These are phyloP conservation scores for Dynastes hyllus DNA, from an alignment of 2,888 invertebrate species.

Conservation along the genomic window DNA sequence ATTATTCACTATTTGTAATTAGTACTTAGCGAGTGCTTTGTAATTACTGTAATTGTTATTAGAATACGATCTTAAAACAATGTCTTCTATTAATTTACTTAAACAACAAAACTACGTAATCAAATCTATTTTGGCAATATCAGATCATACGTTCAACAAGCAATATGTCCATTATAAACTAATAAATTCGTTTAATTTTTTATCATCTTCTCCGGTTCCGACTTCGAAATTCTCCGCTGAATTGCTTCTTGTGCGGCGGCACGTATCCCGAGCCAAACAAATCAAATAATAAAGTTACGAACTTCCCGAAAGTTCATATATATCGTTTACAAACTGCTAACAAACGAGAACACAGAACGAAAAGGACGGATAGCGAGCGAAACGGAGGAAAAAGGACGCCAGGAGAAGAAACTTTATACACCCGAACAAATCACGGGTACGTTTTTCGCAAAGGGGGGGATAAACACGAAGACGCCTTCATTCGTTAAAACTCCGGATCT, in stretches of 20 bases:
- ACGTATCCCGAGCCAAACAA: conserved; percentile 34
- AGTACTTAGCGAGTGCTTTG: too few relatives aligned
- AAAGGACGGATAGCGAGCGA: conserved; percentile 16
- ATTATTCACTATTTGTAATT: too few relatives aligned
- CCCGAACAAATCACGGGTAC: conserved; percentile 50
- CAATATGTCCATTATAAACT: conserved; percentile 4
- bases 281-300: conserved; percentile 47
- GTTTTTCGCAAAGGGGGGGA: conserved; percentile 48
- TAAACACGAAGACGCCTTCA: conserved; percentile 49
- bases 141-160: conserved; percentile 3
- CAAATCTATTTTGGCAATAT: background rate
- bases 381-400: conserved; percentile 27
- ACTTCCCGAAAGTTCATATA: conserved; percentile 46
- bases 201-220: conserved; percentile 29
- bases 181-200: conserved; percentile 45
- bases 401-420: conserved; percentile 38
- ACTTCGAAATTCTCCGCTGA: conserved; percentile 28
- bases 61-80: too few relatives aligned
- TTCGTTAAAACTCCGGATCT: conserved; percentile 50
- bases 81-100: too few relatives aligned
- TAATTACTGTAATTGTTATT: too few relatives aligned
- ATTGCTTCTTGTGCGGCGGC: conserved; percentile 34
- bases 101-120: too few relatives aligned
- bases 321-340: conserved; percentile 50
- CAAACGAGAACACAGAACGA: conserved; percentile 44